These are phyloP conservation scores for Phrynosoma blainvillii DNA, from an alignment of 2,113 vertebrate genomes.

Conservation along the genomic window DNA sequence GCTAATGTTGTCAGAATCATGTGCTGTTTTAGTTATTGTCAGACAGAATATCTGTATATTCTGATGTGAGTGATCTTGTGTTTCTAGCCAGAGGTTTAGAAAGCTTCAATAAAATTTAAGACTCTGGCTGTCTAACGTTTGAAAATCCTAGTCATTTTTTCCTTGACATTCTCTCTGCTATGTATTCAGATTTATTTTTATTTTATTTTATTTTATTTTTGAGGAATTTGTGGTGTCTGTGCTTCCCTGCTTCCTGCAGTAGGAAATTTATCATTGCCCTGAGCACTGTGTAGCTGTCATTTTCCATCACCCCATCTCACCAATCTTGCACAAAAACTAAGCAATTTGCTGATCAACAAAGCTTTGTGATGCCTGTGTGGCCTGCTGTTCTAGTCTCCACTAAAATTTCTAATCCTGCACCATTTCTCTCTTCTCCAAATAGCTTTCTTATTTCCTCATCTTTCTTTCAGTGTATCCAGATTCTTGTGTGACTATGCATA, in stretches of 20 bases:
- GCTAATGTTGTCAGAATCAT: neutral
- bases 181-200: neutral
- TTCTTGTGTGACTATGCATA: too few relatives aligned
- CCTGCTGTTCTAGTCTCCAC: neutral
- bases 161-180: neutral
- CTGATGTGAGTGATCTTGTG: neutral
- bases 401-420: neutral
- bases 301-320: slow-evolving; percentile 45
- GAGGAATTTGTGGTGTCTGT: neutral
- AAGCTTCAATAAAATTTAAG: slow-evolving; percentile 1
- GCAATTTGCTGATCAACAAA: neutral
- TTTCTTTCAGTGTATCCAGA: neutral
- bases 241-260: neutral
- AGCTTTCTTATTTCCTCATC: neutral
- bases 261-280: slow-evolving; percentile 61
- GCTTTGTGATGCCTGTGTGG: neutral
- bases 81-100: neutral
- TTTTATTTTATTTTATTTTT: neutral
- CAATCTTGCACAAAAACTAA: neutral
- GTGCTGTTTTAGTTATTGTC: neutral
- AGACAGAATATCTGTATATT: neutral
- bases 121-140: slow-evolving; percentile 4
- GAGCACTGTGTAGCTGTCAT: slow-evolving; percentile 52
- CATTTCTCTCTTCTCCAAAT: accelerated
- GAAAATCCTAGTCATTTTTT: slow-evolving; percentile 12